phyloP scores from a whole-genome alignment of 2,113 vertebrate genomes.

The Channa argus region DNA sequence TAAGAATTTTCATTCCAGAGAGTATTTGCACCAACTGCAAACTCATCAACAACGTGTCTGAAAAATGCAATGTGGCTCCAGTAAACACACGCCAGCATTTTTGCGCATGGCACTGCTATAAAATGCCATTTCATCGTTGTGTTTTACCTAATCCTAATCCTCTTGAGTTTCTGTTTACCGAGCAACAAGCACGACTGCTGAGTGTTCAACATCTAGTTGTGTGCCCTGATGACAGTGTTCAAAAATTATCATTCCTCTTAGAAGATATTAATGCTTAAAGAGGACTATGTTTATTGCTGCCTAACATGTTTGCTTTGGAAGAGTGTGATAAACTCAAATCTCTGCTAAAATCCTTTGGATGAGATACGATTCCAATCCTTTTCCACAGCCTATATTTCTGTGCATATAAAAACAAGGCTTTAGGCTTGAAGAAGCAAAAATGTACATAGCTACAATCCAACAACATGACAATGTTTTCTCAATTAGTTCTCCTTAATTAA shows the following conservation, averaged over 20 bases:
- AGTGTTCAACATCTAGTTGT: slow-evolving; percentile 38
- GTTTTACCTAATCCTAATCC: slow-evolving; percentile 57
- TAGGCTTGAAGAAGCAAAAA: not conserved
- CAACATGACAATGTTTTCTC: slow-evolving; percentile 7
- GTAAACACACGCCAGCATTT: not conserved
- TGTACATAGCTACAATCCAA: not conserved
- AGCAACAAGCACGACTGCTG: slow-evolving; percentile 27
- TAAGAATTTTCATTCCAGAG: not conserved
- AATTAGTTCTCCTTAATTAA: slow-evolving; percentile 10
- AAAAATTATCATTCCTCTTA: slow-evolving; percentile 6
- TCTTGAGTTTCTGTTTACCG: slow-evolving; percentile 48
- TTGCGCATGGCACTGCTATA: slow-evolving; percentile 14
- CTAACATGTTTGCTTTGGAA: not conserved
- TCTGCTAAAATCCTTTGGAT: slow-evolving; percentile 4
- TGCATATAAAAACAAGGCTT: not conserved
- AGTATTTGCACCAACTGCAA: not conserved
- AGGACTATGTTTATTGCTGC: not conserved
- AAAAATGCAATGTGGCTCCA: slow-evolving; percentile 2
- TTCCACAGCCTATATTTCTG: not conserved
- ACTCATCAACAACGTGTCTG: slow-evolving; percentile 6
- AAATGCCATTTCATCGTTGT: slow-evolving; percentile 42
- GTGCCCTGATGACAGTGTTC: slow-evolving; percentile 41
- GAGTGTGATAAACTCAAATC: not conserved
- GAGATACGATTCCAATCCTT: not conserved
- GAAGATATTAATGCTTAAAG: slow-evolving; percentile 17